phyloP scores from a whole-genome alignment of 2,888 invertebrate species.

The Tetranychus truncatus region DNA sequence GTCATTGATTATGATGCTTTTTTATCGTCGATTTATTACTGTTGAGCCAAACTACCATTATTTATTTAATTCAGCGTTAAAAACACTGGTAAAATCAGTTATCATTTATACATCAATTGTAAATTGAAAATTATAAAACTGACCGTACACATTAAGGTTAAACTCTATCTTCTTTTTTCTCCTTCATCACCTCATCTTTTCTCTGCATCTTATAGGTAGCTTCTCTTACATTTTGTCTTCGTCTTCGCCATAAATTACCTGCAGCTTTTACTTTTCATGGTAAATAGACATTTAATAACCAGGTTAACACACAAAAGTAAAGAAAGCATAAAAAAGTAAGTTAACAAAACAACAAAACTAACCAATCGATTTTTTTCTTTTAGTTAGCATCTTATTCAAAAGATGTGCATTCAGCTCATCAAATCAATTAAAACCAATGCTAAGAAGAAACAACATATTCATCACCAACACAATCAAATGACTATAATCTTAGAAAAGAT shows the following conservation, averaged over 20 bases:
- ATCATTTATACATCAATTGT: background rate
- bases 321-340: background rate
- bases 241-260: background rate
- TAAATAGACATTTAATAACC: background rate
- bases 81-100: background rate
- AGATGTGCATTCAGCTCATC: background rate
- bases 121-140: background rate
- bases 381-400: background rate
- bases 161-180: background rate
- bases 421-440: background rate
- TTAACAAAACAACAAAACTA: background rate
- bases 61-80: background rate
- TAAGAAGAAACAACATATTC: background rate
- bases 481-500: too few species aligned
- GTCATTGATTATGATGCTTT: too few species aligned
- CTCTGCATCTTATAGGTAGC: background rate
- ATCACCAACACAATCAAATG: too few species aligned
- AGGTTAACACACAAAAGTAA: background rate
- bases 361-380: background rate
- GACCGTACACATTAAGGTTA: background rate
- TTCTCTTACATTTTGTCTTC: background rate
- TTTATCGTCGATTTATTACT: too few species aligned
- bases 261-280: background rate
- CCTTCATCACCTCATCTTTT: background rate
- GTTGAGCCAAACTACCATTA: background rate